Evolutionary conservation across 2,113 vertebrate species (phyloP).

Genomic region (Arizona elegans): DNA sequence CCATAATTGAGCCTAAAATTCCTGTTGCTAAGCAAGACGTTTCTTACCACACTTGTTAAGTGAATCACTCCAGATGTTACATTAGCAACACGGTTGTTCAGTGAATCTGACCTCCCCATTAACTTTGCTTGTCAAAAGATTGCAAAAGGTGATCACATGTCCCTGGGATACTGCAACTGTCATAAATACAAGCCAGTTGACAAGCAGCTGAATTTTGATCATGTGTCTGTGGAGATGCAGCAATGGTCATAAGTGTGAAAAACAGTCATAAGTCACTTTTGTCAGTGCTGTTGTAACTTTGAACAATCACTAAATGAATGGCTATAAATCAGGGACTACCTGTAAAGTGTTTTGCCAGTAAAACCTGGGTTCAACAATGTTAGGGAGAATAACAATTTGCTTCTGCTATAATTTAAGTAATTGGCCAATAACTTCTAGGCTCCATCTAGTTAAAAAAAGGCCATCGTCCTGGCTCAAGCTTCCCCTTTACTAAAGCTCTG

Average conservation of each 20-base stretch:
- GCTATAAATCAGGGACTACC: background rate
- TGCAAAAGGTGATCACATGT: background rate
- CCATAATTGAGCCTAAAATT: background rate
- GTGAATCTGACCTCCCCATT: background rate
- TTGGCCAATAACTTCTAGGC: background rate
- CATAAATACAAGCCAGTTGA: background rate
- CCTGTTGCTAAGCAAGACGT: background rate
- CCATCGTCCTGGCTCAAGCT: background rate
- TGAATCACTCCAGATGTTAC: background rate
- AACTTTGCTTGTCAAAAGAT: background rate
- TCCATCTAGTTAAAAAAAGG: background rate
- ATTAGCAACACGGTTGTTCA: background rate
- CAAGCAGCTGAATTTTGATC: background rate
- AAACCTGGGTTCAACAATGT: background rate
- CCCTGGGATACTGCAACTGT: background rate
- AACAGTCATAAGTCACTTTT: background rate
- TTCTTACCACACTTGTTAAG: background rate
- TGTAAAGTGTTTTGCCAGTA: background rate
- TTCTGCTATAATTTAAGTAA: background rate
- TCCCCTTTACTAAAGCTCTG: background rate
- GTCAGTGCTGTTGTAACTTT: background rate
- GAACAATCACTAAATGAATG: background rate
- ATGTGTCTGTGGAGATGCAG: background rate
- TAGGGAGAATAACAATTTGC: background rate
- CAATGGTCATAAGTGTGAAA: background rate